Conservation (phyloP, 64 coral and sea anemone genomes). For the Montipora foliosa region DNA sequence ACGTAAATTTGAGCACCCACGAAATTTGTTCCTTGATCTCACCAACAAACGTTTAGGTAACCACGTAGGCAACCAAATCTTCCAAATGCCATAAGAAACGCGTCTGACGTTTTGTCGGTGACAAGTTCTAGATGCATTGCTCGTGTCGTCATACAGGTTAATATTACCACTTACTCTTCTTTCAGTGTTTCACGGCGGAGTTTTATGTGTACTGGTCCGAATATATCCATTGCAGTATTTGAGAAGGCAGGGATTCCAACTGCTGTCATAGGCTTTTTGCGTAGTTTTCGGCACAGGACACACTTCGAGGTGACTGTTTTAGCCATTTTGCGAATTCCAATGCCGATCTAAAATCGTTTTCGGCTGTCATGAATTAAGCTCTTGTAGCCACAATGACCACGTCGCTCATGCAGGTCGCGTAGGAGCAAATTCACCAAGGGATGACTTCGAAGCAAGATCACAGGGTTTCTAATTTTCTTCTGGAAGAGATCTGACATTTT, state of each 20-base stretch:
- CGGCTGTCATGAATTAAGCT: slow-evolving; percentile 59
- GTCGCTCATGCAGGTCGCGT: background rate
- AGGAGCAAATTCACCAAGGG: slow-evolving; percentile 14
- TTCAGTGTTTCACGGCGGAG: slow-evolving; percentile 55
- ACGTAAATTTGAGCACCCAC: background rate
- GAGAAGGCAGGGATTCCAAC: too few relatives aligned
- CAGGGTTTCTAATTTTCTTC: background rate
- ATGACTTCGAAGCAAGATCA: slow-evolving; percentile 9
- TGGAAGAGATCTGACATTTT: background rate
- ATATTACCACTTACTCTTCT: slow-evolving; percentile 64
- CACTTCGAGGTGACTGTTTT: slow-evolving; percentile 1
- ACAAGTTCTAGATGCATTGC: slow-evolving; percentile 46
- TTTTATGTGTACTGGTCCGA: background rate
- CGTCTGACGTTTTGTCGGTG: slow-evolving; percentile 3
- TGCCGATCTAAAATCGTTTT: slow-evolving; percentile 32
- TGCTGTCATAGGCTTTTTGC: slow-evolving; percentile 1
- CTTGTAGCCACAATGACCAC: slow-evolving; percentile 41
- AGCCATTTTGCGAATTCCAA: slow-evolving; percentile 12
- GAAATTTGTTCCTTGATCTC: slow-evolving; percentile 23
- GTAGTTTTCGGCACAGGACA: slow-evolving; percentile 15
- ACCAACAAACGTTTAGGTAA: slow-evolving; percentile 28
- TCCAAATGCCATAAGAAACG: slow-evolving; percentile 31
- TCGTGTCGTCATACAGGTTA: slow-evolving; percentile 57
- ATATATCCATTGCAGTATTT: too few relatives aligned
- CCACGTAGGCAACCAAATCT: slow-evolving; percentile 21